These are phyloP conservation scores for Hetaerina titia DNA, from an alignment of 2,888 invertebrate genomes.

Conservation along the genomic window DNA sequence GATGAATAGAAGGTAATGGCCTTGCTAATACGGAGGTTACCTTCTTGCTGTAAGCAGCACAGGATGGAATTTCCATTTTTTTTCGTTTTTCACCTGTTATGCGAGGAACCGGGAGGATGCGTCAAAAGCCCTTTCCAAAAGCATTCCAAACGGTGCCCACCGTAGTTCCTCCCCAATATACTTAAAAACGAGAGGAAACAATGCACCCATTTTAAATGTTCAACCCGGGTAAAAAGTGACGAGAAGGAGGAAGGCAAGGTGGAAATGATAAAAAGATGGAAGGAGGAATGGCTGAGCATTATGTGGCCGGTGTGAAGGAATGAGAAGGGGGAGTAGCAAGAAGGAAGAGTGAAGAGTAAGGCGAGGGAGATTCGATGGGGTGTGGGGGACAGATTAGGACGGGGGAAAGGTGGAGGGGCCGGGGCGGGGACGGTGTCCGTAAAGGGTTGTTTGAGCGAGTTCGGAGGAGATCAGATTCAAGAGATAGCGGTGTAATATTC, in stretches of 20 bases:
- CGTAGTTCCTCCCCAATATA: conserved; percentile 20
- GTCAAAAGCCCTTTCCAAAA: neutral
- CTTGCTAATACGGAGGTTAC: neutral
- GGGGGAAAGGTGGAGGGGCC: neutral
- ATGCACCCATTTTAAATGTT: conserved; percentile 15
- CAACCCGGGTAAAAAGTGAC: neutral
- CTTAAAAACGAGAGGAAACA: conserved; percentile 41
- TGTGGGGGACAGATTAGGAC: neutral
- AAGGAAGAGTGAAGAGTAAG: neutral
- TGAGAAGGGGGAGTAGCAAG: neutral
- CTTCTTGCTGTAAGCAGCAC: neutral
- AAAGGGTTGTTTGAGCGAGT: conserved; percentile 63
- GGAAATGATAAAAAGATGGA: conserved; percentile 4
- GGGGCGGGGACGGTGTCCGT: conserved; percentile 25
- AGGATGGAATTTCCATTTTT: neutral
- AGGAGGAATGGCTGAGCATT: neutral
- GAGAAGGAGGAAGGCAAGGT: neutral
- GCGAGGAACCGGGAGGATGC: conserved; percentile 23
- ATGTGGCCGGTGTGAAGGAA: neutral
- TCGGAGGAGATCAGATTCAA: conserved; percentile 54
- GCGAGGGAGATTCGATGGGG: neutral
- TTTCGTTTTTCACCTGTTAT: conserved; percentile 53
- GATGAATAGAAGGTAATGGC: neutral
- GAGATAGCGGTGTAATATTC: conserved; percentile 64
- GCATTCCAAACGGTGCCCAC: conserved; percentile 44